These are phyloP conservation scores for Amphipoea oculea DNA, from an alignment of 2,888 invertebrate species.

Conservation along the genomic window DNA sequence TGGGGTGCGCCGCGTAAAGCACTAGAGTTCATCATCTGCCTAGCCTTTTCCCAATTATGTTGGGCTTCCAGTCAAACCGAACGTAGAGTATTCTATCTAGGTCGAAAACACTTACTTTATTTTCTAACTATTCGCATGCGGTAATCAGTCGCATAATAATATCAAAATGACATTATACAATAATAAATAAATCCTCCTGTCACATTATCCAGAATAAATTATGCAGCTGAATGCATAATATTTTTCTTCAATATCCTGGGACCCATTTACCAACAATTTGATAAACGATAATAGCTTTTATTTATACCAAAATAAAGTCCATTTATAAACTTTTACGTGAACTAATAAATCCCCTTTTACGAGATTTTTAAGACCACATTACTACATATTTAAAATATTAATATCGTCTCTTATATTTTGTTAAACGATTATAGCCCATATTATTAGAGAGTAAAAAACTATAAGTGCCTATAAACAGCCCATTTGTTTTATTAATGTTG, in stretches of 20 bases:
- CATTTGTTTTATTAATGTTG: conserved; percentile 34
- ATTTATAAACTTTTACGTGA: conserved; percentile 1
- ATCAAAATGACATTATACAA: not conserved
- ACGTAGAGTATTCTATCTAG: no score
- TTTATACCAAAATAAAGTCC: not conserved
- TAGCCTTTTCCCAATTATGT: no score
- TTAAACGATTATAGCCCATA: conserved; percentile 30
- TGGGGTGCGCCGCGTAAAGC: no score
- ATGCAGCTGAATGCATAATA: conserved; percentile 5
- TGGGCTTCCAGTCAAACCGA: no score
- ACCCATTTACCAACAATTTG: conserved; percentile 23
- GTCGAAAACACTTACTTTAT: no score
- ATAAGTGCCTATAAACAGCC: conserved; percentile 28
- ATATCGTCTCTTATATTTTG: conserved; percentile 10
- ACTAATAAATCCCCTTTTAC: conserved; percentile 7
- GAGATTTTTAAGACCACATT: conserved; percentile 10
- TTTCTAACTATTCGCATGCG: not conserved
- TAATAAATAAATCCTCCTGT: not conserved
- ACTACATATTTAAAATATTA: conserved; percentile 20
- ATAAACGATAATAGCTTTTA: conserved; percentile 33
- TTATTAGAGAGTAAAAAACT: conserved; percentile 17
- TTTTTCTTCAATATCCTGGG: not conserved
- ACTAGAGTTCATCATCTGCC: no score
- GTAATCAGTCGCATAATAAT: not conserved
- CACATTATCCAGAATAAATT: conserved; percentile 19